Percentiles rank a stretch among this genome's conserved stretches.
Conservation (phyloP, 2,888 invertebrate species). For the Ochropacha duplaris region DNA sequence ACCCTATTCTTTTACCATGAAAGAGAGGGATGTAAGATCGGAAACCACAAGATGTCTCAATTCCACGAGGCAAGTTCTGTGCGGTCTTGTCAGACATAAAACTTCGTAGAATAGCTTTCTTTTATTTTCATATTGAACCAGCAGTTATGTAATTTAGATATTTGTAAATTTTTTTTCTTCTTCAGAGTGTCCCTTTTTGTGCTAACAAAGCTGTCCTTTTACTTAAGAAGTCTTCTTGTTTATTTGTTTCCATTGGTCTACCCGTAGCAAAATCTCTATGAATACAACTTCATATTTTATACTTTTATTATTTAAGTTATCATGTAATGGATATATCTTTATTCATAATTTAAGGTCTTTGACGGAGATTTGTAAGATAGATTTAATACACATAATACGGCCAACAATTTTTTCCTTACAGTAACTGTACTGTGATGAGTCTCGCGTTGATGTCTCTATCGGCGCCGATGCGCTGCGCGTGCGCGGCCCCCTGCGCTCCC, state of each 20-base stretch:
- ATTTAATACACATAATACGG: not conserved
- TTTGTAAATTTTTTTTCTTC: slow-evolving; percentile 25
- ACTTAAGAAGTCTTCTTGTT: slow-evolving; percentile 20
- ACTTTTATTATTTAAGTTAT: not conserved
- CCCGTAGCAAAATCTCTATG: too few species aligned
- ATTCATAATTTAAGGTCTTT: too few species aligned
- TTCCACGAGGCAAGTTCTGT: slow-evolving; percentile 79
- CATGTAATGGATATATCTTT: not conserved
- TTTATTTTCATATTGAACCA: slow-evolving; percentile 46
- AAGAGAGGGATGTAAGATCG: slow-evolving; percentile 73
- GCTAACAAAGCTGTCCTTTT: slow-evolving; percentile 10
- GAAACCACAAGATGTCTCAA: slow-evolving; percentile 84
- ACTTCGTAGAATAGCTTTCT: slow-evolving; percentile 71
- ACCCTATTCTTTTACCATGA: slow-evolving; percentile 46
- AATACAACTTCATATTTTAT: not conserved
- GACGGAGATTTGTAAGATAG: too few species aligned
- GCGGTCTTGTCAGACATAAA: slow-evolving; percentile 76
- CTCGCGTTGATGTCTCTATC: slow-evolving; percentile 78
- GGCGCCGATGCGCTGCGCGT: slow-evolving; percentile 70
- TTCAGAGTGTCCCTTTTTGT: not conserved
- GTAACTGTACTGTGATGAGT: slow-evolving; percentile 35
- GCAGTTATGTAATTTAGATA: slow-evolving; percentile 46
- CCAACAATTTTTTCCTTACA: slow-evolving; percentile 1
- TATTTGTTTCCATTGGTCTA: not conserved
- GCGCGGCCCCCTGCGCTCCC: slow-evolving; percentile 54